Evolutionary conservation across 2,113 vertebrate genomes (phyloP), one percentile per base, ranked within the genome.

Genomic region (Anoura caudifer): DNA sequence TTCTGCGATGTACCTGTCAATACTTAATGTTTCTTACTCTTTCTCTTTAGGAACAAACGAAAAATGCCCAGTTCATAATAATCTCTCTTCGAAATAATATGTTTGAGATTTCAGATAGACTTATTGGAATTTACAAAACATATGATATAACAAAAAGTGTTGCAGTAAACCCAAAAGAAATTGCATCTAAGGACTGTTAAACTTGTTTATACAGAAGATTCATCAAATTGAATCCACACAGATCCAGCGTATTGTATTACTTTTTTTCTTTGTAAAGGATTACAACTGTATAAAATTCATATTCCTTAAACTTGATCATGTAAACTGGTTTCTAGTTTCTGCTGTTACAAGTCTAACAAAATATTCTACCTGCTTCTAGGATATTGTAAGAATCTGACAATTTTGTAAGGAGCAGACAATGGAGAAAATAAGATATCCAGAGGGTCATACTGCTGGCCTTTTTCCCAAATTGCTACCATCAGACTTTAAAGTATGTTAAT

Each of bases 1-100:
- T 73, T 81, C n/a, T 67, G 7, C 82, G 52, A 77, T 82, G 91
- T 54, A 73, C 45, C 33, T 76, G 5, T 77, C 59, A 84, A 31
- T 88, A 87, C 19, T 87, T 82, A 88, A 72, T 63, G 22, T 65
- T 95, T 65, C 20, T 94, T 31, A 93, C 4, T 91, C 13, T 97
- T 97, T 87, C 89, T 75, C 95, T 98, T 22, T 98, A 99, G 99
- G 99, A 99, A 43, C 99, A 99, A 98, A 99, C 99, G 5, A 99
- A 99, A 98, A 99, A 99, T 3, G 99, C 99, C 80, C 99, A 99
- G 95, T 99, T 99, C 93, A 99, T 99, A 98, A 99, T 99, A 96
- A 99, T 99, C 98, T 99, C 99, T 41, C 98, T 99, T 98, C 98
- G 99, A 93, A 99, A 99, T 98, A 99, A 99, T 98, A 99, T 99